Evolutionary conservation across 2,113 vertebrate genomes (phyloP), one percentile per base, ranked within the genome.

Genomic region (Tyrannus savana): DNA sequence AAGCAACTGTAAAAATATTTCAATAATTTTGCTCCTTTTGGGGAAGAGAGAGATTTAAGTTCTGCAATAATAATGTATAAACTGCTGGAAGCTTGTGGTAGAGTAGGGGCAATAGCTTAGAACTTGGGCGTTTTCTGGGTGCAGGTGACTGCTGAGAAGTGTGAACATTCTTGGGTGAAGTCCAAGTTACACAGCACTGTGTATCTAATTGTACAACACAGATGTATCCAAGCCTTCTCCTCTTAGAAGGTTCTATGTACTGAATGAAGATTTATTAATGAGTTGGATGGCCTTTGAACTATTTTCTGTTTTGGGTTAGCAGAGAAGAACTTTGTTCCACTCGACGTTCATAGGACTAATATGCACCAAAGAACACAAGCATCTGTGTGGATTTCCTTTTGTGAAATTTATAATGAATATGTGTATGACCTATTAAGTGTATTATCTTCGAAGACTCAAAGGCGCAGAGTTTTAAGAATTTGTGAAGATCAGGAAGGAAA

Each of bases 391-490:
- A 97, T 99, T 91, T 98, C 98, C 1, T 99, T 98, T 93, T 99
- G 98, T 97, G 99, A 99, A 94, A 98, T 99, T 92, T 99, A 99
- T 96, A 99, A 99, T 7, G 99, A 99, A 90, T 98, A 97, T 12
- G 98, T 99, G 19, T 99, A 98, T 18, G 99, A 99, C 64, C 96
- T 99, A 14, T 95, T 99, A 41, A 98, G 97, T 76, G 68, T 96
- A 5, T 56, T 97, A 2, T 90, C 97, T 37, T 95, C 96, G 10
- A 99, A 98, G 95, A 71, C 94, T 50, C 98, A 98, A 84, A 99
- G 98, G 55, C 98, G 98, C 4, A 87, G 97, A 50, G 93, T 98
- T 41, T 93, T 99, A 42, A 97, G 98, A 16, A 98, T 99, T 30
- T 99, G 98, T 89, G 99, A 99, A 22, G 98, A 99, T 73, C 98